Base-by-base conservation (phyloP, 23 tunicate genomes). In the Pegea sp. region DNA sequence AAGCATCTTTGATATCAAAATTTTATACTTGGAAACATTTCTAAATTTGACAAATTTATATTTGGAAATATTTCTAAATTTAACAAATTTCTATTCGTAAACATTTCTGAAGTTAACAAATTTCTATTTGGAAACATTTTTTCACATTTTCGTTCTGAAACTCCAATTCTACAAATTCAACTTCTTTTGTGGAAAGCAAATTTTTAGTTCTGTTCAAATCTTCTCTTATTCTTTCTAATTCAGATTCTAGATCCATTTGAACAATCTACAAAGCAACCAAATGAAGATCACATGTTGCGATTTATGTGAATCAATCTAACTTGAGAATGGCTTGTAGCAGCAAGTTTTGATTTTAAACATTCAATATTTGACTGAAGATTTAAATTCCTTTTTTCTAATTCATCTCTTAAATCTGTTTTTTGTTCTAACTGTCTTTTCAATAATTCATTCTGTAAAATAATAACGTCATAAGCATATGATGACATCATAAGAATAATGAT, bases 231-330 rank as follows among this genome's bases (percentile, higher is more conserved):
- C 95, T 63, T 29, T 84, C 95, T 48, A 84, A 25, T 74, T 84
- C 84, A 48, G 53, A 73, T 68, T 84, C 95, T 2, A 84, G 72
- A 51, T 84, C 95, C 31, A 70, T 62, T 67, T 84, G 95, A 33
- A 74, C 66, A 26, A 84, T 38, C 95, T 84, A 44, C 0, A 65
- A 11, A 5, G 27, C 0, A 42, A 50, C 22, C 7, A 50, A 22
- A 50, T 50, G 68, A 4, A 50, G 19, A 19, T 19, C 6, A 50
- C 16, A 13, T 50, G 46, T 8, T 38, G 46, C 46, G 46, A 38
- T 38, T 38, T 38, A n/a, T n/a, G n/a, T n/a, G n/a, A n/a, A n/a
- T n/a, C n/a, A n/a, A n/a, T n/a, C n/a, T n/a, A n/a, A n/a, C n/a
- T n/a, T n/a, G n/a, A n/a, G n/a, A n/a, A n/a, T n/a, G n/a, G n/a